Percentiles rank a stretch among this genome's conserved stretches.
These are phyloP conservation scores for Hypselothyrea guttata DNA, from an alignment of 2,888 invertebrate genomes.

Conservation along the genomic window DNA sequence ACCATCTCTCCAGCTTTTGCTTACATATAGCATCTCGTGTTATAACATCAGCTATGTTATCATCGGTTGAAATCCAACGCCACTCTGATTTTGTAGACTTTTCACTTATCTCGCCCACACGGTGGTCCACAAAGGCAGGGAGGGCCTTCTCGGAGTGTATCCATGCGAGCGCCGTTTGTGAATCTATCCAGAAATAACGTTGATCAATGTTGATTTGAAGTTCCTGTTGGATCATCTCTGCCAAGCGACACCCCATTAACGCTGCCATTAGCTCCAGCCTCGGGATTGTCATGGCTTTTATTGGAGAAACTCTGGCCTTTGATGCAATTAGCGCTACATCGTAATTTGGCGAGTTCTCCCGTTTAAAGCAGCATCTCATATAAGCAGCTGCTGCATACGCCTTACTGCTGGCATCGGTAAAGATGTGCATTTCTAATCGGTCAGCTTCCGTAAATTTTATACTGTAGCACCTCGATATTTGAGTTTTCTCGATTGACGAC, in stretches of 20 bases:
- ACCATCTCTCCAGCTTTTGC: conserved; percentile 15
- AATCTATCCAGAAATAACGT: background rate
- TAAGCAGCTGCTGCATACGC: background rate
- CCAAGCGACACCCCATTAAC: background rate
- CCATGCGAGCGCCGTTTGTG: background rate
- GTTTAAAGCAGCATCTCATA: background rate
- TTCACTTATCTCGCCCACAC: background rate
- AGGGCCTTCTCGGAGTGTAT: background rate
- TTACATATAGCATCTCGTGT: conserved; percentile 2
- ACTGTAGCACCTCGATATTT: background rate
- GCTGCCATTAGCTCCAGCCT: background rate
- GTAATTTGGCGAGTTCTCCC: background rate
- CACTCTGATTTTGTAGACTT: conserved; percentile 1
- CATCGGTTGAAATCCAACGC: conserved; percentile 3
- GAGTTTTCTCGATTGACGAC: background rate
- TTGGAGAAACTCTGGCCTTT: background rate
- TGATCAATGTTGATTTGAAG: background rate
- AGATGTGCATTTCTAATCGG: background rate
- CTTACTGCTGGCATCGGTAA: background rate
- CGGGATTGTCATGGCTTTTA: background rate
- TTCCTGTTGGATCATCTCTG: background rate
- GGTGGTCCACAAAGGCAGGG: too few species aligned
- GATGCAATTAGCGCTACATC: background rate
- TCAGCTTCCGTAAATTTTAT: background rate
- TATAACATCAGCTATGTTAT: conserved; percentile 7